Percentiles rank a stretch among this genome's conserved stretches.
These are phyloP conservation scores for Amphipyra tragopoginis DNA, from an alignment of 2,888 invertebrate genomes.

Conservation along the genomic window DNA sequence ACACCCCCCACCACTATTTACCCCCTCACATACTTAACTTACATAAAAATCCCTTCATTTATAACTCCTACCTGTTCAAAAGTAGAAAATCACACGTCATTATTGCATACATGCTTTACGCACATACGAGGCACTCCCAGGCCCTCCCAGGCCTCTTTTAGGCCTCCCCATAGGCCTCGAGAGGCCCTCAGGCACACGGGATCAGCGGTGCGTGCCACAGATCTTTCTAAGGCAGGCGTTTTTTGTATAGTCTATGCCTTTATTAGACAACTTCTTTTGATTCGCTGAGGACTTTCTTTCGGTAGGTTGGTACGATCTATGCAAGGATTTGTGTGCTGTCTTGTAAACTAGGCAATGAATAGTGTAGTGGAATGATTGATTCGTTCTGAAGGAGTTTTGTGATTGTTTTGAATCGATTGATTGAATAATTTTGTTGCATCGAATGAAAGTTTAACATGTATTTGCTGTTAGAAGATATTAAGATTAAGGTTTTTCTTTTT, in stretches of 20 bases:
- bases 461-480: too few relatives aligned
- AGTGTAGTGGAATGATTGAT: too few relatives aligned
- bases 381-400: too few relatives aligned
- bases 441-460: too few relatives aligned
- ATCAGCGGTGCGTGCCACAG: conserved; percentile 54
- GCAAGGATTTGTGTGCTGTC: too few relatives aligned
- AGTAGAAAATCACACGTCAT: conserved; percentile 27
- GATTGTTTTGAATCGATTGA: too few relatives aligned
- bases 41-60: conserved; percentile 9
- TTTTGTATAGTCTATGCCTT: conserved; percentile 38
- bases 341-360: neutral
- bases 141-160: conserved; percentile 3
- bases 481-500: too few relatives aligned
- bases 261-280: conserved; percentile 50
- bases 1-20: neutral
- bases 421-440: too few relatives aligned
- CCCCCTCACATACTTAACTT: neutral
- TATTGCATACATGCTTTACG: conserved; percentile 10
- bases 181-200: conserved; percentile 38
- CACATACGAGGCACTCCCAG: conserved; percentile 21
- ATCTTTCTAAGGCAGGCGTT: conserved; percentile 48
- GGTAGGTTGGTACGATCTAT: conserved; percentile 7
- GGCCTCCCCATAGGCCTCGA: conserved; percentile 32
- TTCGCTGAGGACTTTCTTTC: conserved; percentile 13
- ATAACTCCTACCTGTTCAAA: conserved; percentile 24